A percentile compares a stretch with the other conserved stretches of the same genome.
These are phyloP conservation scores for Ips nitidus DNA, from an alignment of 1,140 invertebrate genomes.

Conservation along the genomic window DNA sequence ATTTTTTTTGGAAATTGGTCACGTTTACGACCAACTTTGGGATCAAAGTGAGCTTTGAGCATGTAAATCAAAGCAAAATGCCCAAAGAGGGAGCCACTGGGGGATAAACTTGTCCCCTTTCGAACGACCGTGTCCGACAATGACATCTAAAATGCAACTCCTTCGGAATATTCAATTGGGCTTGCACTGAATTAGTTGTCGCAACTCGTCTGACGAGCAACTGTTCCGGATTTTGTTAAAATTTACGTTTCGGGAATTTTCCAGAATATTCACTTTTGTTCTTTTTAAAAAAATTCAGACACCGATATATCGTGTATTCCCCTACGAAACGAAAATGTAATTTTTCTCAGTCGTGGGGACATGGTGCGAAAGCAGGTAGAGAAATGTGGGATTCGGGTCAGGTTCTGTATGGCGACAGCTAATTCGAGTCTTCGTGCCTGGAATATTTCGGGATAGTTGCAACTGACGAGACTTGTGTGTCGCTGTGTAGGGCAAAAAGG, in stretches of 20 bases:
- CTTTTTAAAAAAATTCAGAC: neutral
- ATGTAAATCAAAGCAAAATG: slow-evolving; percentile 23
- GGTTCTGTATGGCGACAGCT: slow-evolving; percentile 39
- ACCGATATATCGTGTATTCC: neutral
- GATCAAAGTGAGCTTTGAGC: slow-evolving; percentile 16
- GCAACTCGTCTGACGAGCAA: neutral
- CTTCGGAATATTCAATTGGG: slow-evolving; percentile 21
- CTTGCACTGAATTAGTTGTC: slow-evolving; percentile 18
- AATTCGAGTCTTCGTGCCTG: slow-evolving; percentile 40
- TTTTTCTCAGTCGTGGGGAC: slow-evolving; percentile 24
- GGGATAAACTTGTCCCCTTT: slow-evolving; percentile 21
- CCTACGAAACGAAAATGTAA: slow-evolving; percentile 7
- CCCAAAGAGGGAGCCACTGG: slow-evolving; percentile 11
- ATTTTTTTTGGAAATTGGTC: no score
- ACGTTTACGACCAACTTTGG: no score
- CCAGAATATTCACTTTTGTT: slow-evolving; percentile 4
- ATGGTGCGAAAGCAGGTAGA: slow-evolving; percentile 24
- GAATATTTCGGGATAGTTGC: slow-evolving; percentile 34
- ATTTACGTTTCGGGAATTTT: neutral
- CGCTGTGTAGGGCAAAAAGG: neutral
- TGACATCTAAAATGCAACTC: slow-evolving; percentile 22
- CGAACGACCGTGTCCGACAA: slow-evolving; percentile 14
- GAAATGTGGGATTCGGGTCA: slow-evolving; percentile 40
- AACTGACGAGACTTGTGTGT: slow-evolving; percentile 11
- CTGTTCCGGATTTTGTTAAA: neutral